Conservation (phyloP, 2,797 vertebrate genomes). For the Poeciliopsis paucimaculata region DNA sequence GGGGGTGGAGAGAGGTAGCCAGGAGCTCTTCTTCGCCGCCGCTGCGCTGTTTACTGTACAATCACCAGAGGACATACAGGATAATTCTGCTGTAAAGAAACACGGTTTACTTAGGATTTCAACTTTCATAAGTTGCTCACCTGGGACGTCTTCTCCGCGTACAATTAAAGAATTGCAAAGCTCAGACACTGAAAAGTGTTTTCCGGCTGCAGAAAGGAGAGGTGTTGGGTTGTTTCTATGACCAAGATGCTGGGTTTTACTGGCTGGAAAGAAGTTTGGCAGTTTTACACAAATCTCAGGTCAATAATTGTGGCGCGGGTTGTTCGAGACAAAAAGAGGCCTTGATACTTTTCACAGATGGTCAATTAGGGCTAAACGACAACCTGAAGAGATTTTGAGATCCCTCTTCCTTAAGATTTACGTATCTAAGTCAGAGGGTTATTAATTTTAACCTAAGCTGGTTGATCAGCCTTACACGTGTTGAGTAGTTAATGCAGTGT, state of each 20-base stretch:
- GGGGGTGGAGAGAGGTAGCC: conserved; percentile 56
- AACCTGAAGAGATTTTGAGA: not conserved
- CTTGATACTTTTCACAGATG: not conserved
- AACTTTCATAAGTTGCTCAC: conserved; percentile 37
- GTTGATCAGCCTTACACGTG: not conserved
- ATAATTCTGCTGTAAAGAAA: conserved; percentile 42
- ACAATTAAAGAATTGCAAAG: conserved; percentile 41
- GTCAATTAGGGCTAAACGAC: not conserved
- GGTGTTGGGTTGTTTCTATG: conserved; percentile 1
- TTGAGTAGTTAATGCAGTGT: not conserved
- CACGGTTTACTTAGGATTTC: conserved; percentile 43
- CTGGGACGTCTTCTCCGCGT: conserved; percentile 7
- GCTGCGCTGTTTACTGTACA: conserved; percentile 43
- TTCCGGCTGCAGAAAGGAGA: conserved; percentile 30
- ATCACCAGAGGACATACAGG: conserved; percentile 64
- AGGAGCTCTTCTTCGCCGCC: conserved; percentile 52
- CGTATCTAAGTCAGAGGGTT: not conserved
- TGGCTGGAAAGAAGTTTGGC: not conserved
- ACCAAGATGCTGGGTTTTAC: not conserved
- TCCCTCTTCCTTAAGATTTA: not conserved
- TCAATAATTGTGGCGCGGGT: not conserved
- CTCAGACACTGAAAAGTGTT: conserved; percentile 26
- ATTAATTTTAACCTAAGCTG: not conserved
- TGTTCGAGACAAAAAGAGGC: not conserved
- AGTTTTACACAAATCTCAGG: not conserved